Evolutionary conservation across 2,888 invertebrate species (phyloP).

Genomic region (Empis stercorea): DNA sequence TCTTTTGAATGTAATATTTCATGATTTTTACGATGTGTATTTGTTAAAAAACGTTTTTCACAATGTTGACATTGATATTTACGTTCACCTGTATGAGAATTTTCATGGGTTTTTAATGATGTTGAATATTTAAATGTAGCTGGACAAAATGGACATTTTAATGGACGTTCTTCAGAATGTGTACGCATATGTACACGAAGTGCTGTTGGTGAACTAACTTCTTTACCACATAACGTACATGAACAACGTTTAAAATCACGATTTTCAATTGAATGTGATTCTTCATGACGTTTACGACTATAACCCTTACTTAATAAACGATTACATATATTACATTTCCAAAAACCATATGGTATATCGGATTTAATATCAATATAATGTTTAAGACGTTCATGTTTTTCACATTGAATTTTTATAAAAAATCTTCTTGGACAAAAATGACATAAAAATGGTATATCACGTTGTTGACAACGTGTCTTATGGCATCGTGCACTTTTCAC

Average conservation of each 20-base stretch:
- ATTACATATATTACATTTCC: background rate
- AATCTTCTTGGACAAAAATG: background rate
- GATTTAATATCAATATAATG: background rate
- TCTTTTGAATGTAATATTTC: background rate
- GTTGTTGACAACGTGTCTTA: background rate
- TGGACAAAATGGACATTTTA: background rate
- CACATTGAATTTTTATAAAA: background rate
- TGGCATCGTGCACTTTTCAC: background rate
- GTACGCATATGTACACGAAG: background rate
- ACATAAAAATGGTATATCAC: background rate
- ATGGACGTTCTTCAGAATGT: background rate
- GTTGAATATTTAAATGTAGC: background rate
- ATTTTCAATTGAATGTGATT: background rate
- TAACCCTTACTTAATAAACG: background rate
- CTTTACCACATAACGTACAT: background rate
- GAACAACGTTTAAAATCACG: background rate
- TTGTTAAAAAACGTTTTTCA: background rate
- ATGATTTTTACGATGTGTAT: slow-evolving; percentile 1
- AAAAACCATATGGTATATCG: background rate
- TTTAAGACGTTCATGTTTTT: background rate
- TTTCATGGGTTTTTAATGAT: background rate
- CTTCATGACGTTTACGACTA: background rate
- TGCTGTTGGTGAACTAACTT: background rate
- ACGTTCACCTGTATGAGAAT: background rate
- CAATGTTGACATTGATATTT: background rate